A percentile compares a stretch with the other conserved stretches of the same genome.
phyloP scores from a whole-genome alignment of 2,797 vertebrate species.

The Chaenodraco wilsoni region DNA sequence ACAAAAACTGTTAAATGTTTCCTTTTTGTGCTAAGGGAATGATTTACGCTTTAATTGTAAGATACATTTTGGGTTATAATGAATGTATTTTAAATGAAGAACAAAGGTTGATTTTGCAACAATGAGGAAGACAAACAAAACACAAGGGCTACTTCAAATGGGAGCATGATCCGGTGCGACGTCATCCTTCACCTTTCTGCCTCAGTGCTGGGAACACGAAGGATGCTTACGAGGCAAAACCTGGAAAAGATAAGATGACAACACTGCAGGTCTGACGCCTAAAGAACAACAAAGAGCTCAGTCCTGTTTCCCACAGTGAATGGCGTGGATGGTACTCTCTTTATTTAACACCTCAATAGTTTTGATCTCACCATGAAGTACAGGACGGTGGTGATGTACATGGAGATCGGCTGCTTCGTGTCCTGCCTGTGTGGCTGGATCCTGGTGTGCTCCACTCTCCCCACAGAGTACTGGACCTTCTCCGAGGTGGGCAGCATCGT shows the following conservation, averaged over 20 bases:
- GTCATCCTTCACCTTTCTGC: conserved; percentile 5
- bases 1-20: background rate
- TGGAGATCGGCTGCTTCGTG: conserved; percentile 84
- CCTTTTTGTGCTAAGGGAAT: background rate
- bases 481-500: conserved; percentile 79
- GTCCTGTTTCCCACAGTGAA: conserved; percentile 24
- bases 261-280: conserved; percentile 14
- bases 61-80: background rate
- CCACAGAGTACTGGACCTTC: conserved; percentile 85
- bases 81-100: background rate
- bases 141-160: background rate
- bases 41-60: background rate
- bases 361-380: conserved; percentile 64
- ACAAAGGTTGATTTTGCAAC: background rate
- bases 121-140: background rate
- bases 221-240: conserved; percentile 74
- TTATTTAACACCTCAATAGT: background rate
- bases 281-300: conserved; percentile 1
- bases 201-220: conserved; percentile 57
- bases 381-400: conserved; percentile 79
- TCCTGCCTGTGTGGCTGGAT: conserved; percentile 83
- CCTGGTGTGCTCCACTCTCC: conserved; percentile 83
- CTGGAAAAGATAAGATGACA: conserved; percentile 58
- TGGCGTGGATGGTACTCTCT: background rate
- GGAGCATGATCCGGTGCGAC: background rate